Conservation (phyloP, 2,888 invertebrate genomes). For the Stenotaenia linearis region DNA sequence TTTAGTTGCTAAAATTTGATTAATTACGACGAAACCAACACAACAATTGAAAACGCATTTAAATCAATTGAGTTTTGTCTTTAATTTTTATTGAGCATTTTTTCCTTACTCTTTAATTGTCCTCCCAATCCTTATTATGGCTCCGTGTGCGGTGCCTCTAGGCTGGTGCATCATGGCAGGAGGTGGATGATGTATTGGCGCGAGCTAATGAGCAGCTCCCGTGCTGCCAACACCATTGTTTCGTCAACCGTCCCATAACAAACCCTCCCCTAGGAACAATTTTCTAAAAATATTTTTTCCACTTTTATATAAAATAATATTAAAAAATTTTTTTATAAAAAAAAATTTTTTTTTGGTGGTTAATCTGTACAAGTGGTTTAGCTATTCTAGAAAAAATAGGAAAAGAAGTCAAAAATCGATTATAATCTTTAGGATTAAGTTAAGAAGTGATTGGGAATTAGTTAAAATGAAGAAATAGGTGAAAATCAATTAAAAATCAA, state of each 20-base stretch:
- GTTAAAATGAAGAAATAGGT: too few species aligned
- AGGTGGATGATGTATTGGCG: constrained; percentile 4
- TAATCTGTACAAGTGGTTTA: too few species aligned
- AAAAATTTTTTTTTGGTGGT: too few species aligned
- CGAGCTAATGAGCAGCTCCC: constrained; percentile 5
- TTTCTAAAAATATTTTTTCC: too few species aligned
- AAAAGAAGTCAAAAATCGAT: too few species aligned
- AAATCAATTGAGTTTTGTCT: neutral
- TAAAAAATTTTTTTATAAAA: too few species aligned
- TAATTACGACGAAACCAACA: neutral
- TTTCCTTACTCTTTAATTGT: neutral
- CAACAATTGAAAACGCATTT: neutral
- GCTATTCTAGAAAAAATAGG: too few species aligned
- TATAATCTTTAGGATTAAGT: too few species aligned
- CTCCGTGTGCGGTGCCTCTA: neutral
- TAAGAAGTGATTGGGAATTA: too few species aligned
- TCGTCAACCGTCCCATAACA: neutral
- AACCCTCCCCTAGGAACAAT: neutral
- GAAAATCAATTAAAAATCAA: too few species aligned
- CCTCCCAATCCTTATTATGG: neutral
- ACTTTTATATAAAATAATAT: too few species aligned
- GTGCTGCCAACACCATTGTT: constrained; percentile 5
- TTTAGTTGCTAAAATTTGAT: neutral
- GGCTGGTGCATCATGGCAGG: neutral
- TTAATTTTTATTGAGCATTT: neutral